Evolutionary conservation across 2,888 invertebrate genomes (phyloP).

Genomic region (Gnatocerus cornutus): DNA sequence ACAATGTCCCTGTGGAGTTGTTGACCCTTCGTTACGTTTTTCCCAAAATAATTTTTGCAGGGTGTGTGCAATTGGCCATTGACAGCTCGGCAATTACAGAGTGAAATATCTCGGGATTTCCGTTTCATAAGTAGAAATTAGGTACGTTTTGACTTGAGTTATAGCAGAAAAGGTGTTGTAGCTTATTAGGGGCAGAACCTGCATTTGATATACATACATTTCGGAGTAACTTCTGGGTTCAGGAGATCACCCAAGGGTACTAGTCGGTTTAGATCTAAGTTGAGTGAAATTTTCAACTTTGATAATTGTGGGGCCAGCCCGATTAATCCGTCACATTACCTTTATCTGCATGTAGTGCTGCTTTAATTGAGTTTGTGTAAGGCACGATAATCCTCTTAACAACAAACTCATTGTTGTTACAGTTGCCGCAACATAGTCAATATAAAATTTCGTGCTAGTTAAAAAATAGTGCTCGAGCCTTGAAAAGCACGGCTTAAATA

Average conservation of each 20-base stretch:
- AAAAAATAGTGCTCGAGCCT: neutral
- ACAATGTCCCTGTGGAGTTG: too few species aligned
- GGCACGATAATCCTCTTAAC: slow-evolving; percentile 25
- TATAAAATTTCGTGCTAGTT: neutral
- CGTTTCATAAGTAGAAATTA: slow-evolving; percentile 61
- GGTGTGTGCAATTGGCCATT: slow-evolving; percentile 40
- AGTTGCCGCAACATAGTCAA: neutral
- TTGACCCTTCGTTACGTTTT: too few species aligned
- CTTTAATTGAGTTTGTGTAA: slow-evolving; percentile 17
- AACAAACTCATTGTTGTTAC: slow-evolving; percentile 2
- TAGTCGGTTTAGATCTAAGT: slow-evolving; percentile 7
- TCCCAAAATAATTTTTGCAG: neutral
- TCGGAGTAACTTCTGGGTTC: slow-evolving; percentile 12
- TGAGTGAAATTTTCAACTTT: slow-evolving; percentile 26
- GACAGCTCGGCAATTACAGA: slow-evolving; percentile 46
- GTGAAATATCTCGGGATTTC: slow-evolving; percentile 59
- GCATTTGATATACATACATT: slow-evolving; percentile 46
- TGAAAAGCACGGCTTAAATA: neutral
- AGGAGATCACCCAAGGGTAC: slow-evolving; percentile 24
- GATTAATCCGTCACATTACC: slow-evolving; percentile 30
- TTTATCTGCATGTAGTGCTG: slow-evolving; percentile 16
- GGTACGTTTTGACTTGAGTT: slow-evolving; percentile 61
- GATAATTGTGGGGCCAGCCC: slow-evolving; percentile 21
- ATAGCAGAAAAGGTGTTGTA: slow-evolving; percentile 59
- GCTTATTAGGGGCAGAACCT: slow-evolving; percentile 52